Evolutionary conservation across 2,797 vertebrate genomes (phyloP).

Genomic region (Muscicapa comitata): DNA sequence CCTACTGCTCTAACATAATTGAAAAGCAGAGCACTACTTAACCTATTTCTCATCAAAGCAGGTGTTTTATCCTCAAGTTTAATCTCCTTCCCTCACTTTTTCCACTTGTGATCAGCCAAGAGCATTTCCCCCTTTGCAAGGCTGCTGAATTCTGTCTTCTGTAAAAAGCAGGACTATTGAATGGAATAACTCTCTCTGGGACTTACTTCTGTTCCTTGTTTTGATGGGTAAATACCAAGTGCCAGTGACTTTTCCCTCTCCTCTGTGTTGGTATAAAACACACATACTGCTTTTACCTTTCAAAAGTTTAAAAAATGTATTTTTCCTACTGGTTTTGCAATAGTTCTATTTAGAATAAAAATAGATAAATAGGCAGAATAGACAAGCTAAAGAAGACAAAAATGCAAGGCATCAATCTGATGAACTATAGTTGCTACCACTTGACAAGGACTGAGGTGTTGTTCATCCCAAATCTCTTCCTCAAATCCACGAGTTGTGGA

Average conservation of each 20-base stretch:
- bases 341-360: not conserved
- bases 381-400: not conserved
- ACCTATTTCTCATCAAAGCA: not conserved
- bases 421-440: not conserved
- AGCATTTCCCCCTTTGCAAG: not conserved
- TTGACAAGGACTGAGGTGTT: not conserved
- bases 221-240: not conserved
- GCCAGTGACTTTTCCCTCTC: not conserved
- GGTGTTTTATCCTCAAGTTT: slow-evolving; percentile 32
- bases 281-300: not conserved
- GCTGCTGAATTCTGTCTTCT: not conserved
- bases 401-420: not conserved
- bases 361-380: not conserved
- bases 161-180: not conserved
- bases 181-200: not conserved
- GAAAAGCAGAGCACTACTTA: slow-evolving; percentile 7
- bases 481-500: not conserved
- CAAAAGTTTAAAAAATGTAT: not conserved
- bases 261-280: not conserved
- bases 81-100: not conserved
- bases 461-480: not conserved
- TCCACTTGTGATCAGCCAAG: not conserved
- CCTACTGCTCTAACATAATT: slow-evolving; percentile 13
- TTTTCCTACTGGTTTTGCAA: not conserved
- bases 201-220: not conserved